phyloP scores from a whole-genome alignment of 2,797 vertebrate species.

The Poeciliopsis infans region DNA sequence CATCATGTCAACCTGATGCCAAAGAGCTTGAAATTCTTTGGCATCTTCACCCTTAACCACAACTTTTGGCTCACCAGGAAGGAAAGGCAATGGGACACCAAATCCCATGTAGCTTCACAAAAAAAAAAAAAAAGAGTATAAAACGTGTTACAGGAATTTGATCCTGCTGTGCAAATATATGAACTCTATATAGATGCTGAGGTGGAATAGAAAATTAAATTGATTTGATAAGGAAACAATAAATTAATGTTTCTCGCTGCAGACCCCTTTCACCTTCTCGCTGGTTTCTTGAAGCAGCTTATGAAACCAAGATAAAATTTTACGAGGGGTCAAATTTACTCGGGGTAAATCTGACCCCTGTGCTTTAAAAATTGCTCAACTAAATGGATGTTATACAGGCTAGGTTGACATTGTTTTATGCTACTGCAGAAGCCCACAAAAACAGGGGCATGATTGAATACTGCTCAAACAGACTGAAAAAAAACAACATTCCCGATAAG shows the following conservation, averaged over 20 bases:
- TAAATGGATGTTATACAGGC: constrained; percentile 6
- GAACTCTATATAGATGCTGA: not conserved
- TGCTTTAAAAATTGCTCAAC: constrained; percentile 8
- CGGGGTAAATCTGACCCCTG: not conserved
- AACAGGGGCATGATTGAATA: not conserved
- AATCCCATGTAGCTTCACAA: no score
- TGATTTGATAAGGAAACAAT: not conserved
- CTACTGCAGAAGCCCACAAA: not conserved
- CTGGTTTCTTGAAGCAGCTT: not conserved
- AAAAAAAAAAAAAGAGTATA: not conserved
- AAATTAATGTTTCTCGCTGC: not conserved
- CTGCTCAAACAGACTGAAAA: not conserved
- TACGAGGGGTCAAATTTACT: not conserved
- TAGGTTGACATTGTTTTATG: not conserved
- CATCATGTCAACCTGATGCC: not conserved
- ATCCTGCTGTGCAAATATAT: not conserved
- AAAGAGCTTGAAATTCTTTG: not conserved
- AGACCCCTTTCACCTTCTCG: no score
- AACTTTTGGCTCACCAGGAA: not conserved
- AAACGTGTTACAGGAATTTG: not conserved
- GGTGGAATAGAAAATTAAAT: not conserved
- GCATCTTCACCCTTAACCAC: no score
- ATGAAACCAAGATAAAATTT: not conserved
- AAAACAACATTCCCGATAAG: not conserved
- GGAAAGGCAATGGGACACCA: not conserved